Conservation (phyloP, 2,797 vertebrate genomes). For the Micrastur ruficollis region DNA sequence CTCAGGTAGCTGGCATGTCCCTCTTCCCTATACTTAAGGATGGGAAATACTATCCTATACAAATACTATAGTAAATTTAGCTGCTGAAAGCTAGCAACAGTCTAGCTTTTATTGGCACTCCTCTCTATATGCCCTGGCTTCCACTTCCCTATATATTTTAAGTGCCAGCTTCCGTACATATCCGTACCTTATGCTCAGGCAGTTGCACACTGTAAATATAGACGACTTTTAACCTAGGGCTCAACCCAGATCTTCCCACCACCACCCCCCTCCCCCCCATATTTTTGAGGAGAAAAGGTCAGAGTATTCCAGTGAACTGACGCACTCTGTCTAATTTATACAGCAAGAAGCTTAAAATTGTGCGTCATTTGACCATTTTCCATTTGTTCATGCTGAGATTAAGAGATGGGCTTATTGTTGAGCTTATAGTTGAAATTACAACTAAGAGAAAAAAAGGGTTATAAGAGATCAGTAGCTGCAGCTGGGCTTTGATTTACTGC, state of each 20-base stretch:
- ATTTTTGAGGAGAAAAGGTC: constrained; percentile 76
- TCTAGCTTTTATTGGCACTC: constrained; percentile 19
- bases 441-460: constrained; percentile 54
- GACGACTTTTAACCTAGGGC: constrained; percentile 44
- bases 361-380: constrained; percentile 75
- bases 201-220: constrained; percentile 47
- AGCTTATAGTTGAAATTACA: constrained; percentile 73
- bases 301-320: constrained; percentile 74
- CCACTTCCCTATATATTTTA: background rate
- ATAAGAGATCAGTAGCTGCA: constrained; percentile 51
- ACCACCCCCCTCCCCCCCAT: background rate
- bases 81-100: constrained; percentile 8
- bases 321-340: constrained; percentile 71
- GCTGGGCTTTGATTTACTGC: constrained; percentile 56
- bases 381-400: constrained; percentile 74
- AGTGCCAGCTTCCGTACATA: constrained; percentile 24
- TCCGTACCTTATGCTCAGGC: constrained; percentile 55
- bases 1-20: background rate
- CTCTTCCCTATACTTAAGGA: background rate
- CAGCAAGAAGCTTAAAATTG: constrained; percentile 67
- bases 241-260: constrained; percentile 42
- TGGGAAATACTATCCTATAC: background rate
- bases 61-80: background rate
- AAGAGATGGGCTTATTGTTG: constrained; percentile 69
- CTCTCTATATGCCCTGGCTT: constrained; percentile 14